Percentiles rank a stretch among this genome's conserved stretches.
phyloP scores from a whole-genome alignment of 1,140 invertebrate genomes.

The fruit fly (Drosophila melanogaster) region Release_6_plus_ISO1_MT NT_033777.3:15491001-15491500 shows the following conservation, averaged over 20 bases:
- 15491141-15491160: conserved; percentile 95
- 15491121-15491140: conserved; percentile 96
- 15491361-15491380: conserved; percentile 97
- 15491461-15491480: conserved; percentile 99
- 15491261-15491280: conserved; percentile 98
- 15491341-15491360: conserved; percentile 99
- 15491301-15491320: conserved; percentile 97
- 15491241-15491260: conserved; percentile 98
- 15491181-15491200: conserved; percentile 92
- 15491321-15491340: conserved; percentile 99
- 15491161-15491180: conserved; percentile 97
- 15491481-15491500: conserved; percentile 97
- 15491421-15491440: conserved; percentile 99
- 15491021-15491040: conserved; percentile 99
- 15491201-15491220: conserved; percentile 92
- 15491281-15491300: conserved; percentile 96
- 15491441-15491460: conserved; percentile 99
- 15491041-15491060: conserved; percentile 97
- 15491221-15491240: conserved; percentile 96
- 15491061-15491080: conserved; percentile 94
- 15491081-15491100: conserved; percentile 99
- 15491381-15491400: conserved; percentile 91
- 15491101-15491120: conserved; percentile 98
- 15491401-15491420: conserved; percentile 99
- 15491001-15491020: conserved; percentile 99